Conservation (phyloP, 2,797 vertebrate species). For the Philypnodon macrostomus region DNA sequence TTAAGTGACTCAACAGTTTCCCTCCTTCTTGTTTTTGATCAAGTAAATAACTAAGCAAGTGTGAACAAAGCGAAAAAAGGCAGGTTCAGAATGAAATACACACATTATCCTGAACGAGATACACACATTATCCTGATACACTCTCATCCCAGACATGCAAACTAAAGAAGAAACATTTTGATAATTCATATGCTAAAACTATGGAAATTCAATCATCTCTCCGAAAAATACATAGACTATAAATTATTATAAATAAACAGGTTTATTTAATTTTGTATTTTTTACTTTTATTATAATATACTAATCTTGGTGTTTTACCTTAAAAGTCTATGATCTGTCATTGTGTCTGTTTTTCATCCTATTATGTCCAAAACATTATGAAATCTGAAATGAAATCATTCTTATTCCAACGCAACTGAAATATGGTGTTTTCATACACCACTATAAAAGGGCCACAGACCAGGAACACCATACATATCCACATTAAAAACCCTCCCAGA, state of each 20-base stretch:
- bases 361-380: background rate
- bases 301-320: background rate
- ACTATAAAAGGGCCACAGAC: too few species aligned
- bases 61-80: background rate
- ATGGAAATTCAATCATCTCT: too few species aligned
- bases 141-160: background rate
- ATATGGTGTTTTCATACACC: constrained; percentile 11
- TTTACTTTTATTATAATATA: background rate
- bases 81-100: background rate
- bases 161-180: constrained; percentile 2
- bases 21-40: background rate
- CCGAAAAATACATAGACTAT: too few species aligned
- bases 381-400: background rate
- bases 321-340: background rate
- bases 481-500: too few species aligned
- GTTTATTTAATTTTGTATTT: too few species aligned
- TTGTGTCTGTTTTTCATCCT: background rate
- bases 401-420: constrained; percentile 5
- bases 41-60: constrained; percentile 1
- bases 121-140: constrained; percentile 2
- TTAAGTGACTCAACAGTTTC: background rate
- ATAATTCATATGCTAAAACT: constrained; percentile 2
- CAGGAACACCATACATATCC: too few species aligned
- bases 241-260: background rate
- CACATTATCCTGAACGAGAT: constrained; percentile 9